A percentile compares a stretch with the other conserved stretches of the same genome.
These are phyloP conservation scores for Microctonus brassicae DNA, from an alignment of 2,888 invertebrate species.

Conservation along the genomic window DNA sequence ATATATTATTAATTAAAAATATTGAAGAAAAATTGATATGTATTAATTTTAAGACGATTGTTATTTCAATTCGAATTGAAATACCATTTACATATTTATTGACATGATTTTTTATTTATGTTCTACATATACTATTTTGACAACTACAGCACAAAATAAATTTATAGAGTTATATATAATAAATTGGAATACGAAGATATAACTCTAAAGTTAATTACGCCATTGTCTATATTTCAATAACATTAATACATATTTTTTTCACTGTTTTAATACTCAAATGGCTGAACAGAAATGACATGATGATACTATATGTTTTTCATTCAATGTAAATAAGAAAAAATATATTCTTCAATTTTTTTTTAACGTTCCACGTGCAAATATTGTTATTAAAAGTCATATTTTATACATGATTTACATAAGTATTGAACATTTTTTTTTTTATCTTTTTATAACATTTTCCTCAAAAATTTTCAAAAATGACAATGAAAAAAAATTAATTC, in stretches of 20 bases:
- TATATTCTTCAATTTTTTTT: not conserved
- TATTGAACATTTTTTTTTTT: not conserved
- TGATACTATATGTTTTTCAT: not conserved
- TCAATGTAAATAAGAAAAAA: not conserved
- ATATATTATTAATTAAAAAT: not conserved
- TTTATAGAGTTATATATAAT: not conserved
- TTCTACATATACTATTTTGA: conserved; percentile 30
- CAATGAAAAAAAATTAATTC: conserved; percentile 3
- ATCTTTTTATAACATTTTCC: not conserved
- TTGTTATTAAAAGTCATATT: not conserved
- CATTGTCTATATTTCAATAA: not conserved
- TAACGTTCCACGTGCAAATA: not conserved
- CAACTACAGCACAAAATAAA: not conserved
- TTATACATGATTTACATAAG: conserved; percentile 4
- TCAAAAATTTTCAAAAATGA: conserved; percentile 6
- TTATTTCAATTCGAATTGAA: conserved; percentile 20
- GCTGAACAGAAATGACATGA: not conserved
- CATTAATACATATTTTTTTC: not conserved
- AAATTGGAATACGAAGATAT: not conserved
- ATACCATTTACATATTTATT: conserved; percentile 39
- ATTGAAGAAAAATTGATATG: not conserved
- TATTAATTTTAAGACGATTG: not conserved
- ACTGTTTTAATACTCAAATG: not conserved
- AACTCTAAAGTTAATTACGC: not conserved
- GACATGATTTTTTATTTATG: conserved; percentile 30